Evolutionary conservation across 2,797 vertebrate genomes (phyloP).

Genomic region (Percopsis omiscomaycus): DNA sequence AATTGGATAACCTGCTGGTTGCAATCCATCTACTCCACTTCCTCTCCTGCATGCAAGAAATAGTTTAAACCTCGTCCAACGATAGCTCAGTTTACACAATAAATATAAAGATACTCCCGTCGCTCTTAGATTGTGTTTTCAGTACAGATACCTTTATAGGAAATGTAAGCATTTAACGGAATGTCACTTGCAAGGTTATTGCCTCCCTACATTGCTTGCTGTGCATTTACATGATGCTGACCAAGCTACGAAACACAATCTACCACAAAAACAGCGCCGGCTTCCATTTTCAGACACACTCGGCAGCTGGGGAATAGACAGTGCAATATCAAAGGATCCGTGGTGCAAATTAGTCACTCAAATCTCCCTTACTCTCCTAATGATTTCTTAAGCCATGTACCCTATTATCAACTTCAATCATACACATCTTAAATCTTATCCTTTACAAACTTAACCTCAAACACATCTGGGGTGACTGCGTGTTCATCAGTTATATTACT

Average conservation of each 20-base stretch:
- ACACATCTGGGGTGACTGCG: constrained; percentile 47
- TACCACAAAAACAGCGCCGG: constrained; percentile 50
- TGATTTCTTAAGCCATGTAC: constrained; percentile 51
- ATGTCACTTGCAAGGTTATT: constrained; percentile 82
- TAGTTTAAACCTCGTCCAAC: constrained; percentile 38
- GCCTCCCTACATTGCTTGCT: constrained; percentile 68
- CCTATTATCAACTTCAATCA: constrained; percentile 52
- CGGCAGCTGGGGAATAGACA: constrained; percentile 47
- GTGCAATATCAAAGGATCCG: constrained; percentile 70
- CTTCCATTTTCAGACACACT: constrained; percentile 69
- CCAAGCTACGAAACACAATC: constrained; percentile 80
- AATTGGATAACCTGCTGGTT: not conserved
- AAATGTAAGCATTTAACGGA: constrained; percentile 76
- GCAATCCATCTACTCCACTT: constrained; percentile 1
- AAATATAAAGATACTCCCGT: constrained; percentile 54
- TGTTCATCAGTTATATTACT: constrained; percentile 49
- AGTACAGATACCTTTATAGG: constrained; percentile 56
- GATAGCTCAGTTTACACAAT: constrained; percentile 52
- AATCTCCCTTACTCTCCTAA: constrained; percentile 63
- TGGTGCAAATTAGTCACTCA: constrained; percentile 66
- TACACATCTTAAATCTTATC: constrained; percentile 49
- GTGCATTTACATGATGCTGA: constrained; percentile 79
- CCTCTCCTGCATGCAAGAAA: constrained; percentile 22
- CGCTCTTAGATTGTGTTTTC: constrained; percentile 62
- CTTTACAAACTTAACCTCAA: constrained; percentile 59